phyloP scores from a whole-genome alignment of 2,888 invertebrate species.

The Phyllotreta striolata region DNA sequence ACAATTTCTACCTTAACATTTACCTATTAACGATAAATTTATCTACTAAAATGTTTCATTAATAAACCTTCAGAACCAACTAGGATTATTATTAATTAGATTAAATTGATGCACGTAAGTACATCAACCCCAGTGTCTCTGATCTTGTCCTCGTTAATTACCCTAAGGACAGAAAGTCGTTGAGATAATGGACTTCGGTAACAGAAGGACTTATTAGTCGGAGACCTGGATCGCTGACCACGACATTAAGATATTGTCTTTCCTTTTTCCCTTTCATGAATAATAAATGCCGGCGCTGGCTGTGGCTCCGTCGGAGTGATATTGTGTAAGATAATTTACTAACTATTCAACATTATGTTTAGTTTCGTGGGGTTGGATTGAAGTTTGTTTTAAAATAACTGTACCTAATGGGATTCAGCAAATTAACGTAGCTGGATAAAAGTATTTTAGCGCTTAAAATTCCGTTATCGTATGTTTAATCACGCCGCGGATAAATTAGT shows the following conservation, averaged over 20 bases:
- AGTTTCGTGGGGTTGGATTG: background rate
- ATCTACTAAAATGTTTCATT: background rate
- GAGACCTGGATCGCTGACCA: slow-evolving; percentile 45
- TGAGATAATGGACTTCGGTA: slow-evolving; percentile 53
- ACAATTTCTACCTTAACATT: too few relatives aligned
- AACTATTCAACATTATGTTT: background rate
- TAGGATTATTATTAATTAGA: slow-evolving; percentile 22
- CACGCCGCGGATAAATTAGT: slow-evolving; percentile 5
- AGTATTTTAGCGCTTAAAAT: too few relatives aligned
- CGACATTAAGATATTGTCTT: slow-evolving; percentile 56
- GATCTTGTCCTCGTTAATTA: slow-evolving; percentile 45
- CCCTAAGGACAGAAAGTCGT: slow-evolving; percentile 53
- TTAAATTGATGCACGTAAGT: slow-evolving; percentile 5
- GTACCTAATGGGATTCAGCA: background rate
- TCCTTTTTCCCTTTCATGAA: slow-evolving; percentile 51
- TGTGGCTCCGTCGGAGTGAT: background rate
- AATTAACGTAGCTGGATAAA: too few relatives aligned
- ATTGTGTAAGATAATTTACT: slow-evolving; percentile 1
- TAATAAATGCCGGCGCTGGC: slow-evolving; percentile 48
- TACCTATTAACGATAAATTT: background rate
- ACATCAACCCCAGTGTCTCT: slow-evolving; percentile 16
- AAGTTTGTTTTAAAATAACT: slow-evolving; percentile 1
- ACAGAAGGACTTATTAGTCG: slow-evolving; percentile 26
- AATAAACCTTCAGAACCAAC: slow-evolving; percentile 4
- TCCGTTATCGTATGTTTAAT: background rate